Conservation (phyloP, 2,113 vertebrate genomes). For the Scopus umbretta region DNA sequence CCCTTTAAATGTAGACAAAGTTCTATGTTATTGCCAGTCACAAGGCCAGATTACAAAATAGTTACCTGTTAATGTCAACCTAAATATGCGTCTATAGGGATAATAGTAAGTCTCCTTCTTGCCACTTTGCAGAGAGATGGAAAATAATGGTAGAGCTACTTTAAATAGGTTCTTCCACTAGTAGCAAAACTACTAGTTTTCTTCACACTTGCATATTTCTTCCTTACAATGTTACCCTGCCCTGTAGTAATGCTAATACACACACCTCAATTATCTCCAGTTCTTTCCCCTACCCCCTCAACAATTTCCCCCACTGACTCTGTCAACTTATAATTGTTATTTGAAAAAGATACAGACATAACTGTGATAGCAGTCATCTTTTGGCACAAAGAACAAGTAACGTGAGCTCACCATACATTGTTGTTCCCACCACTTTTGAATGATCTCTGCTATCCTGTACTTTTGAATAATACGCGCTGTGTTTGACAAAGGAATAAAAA, state of each 20-base stretch:
- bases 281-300: not conserved
- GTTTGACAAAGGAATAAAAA: not conserved
- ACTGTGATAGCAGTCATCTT: not conserved
- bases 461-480: not conserved
- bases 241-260: not conserved
- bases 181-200: not conserved
- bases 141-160: not conserved
- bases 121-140: not conserved
- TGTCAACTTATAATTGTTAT: not conserved
- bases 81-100: not conserved
- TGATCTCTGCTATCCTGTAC: not conserved
- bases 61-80: not conserved
- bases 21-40: not conserved
- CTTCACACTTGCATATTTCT: not conserved
- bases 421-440: not conserved
- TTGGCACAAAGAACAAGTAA: not conserved
- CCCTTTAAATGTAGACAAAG: not conserved
- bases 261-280: not conserved
- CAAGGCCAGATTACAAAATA: not conserved
- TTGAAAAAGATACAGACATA: not conserved
- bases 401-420: not conserved
- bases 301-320: not conserved
- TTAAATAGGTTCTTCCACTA: not conserved
- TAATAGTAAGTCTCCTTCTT: not conserved
- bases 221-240: not conserved